phyloP scores from a whole-genome alignment of 1,140 invertebrate species.

The Ditylenchus dipsaci region DNA sequence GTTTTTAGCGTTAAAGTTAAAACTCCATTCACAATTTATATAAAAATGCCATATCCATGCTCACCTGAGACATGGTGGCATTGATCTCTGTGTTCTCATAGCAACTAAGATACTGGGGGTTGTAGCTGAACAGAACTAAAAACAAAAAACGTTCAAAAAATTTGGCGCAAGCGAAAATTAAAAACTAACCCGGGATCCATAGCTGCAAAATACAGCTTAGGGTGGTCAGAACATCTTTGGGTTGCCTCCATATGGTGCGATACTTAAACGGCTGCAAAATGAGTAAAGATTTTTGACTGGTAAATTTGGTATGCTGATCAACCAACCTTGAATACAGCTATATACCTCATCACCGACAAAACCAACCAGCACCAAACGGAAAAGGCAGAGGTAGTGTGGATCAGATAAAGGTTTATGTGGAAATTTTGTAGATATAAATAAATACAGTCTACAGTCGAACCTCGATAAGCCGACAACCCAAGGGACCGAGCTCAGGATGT shows the following conservation, averaged over 20 bases:
- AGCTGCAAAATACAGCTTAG: constrained; percentile 30
- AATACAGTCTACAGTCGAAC: no score
- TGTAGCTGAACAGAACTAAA: constrained; percentile 42
- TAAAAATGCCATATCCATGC: no score
- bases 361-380: constrained; percentile 56
- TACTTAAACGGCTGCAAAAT: constrained; percentile 52
- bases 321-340: constrained; percentile 54
- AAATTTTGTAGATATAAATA: constrained; percentile 5
- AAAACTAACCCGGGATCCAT: constrained; percentile 51
- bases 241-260: constrained; percentile 51
- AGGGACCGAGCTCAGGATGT: no score
- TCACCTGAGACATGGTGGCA: constrained; percentile 7
- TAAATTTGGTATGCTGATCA: no score
- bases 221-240: constrained; percentile 40
- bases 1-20: no score
- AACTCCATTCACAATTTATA: no score
- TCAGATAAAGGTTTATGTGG: constrained; percentile 47
- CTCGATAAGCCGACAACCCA: no score
- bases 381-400: constrained; percentile 53
- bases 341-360: constrained; percentile 50
- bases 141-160: no score
- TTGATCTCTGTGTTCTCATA: constrained; percentile 24
- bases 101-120: constrained; percentile 38
- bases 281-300: no score
- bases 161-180: not conserved